phyloP scores from a whole-genome alignment of 2,113 vertebrate genomes.

The Plectropomus leopardus region DNA sequence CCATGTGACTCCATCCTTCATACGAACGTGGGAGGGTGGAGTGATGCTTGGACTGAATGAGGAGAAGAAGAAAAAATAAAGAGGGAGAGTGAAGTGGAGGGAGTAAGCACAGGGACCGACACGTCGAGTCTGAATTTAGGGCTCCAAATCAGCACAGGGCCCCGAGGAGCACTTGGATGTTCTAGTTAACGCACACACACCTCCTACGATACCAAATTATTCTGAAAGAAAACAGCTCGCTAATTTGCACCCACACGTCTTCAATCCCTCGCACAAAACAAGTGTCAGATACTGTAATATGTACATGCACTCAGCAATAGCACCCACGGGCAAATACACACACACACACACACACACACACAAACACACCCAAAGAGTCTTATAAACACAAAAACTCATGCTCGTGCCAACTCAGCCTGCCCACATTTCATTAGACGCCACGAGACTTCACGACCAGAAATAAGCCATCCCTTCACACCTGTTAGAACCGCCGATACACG shows the following conservation, averaged over 20 bases:
- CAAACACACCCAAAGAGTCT: not conserved
- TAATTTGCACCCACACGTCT: constrained; percentile 33
- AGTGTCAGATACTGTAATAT: constrained; percentile 5
- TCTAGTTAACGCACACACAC: constrained; percentile 70
- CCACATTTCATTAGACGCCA: not conserved
- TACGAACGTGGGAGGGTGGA: not conserved
- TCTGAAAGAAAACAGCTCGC: constrained; percentile 31
- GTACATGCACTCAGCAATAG: not conserved
- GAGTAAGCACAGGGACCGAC: constrained; percentile 50
- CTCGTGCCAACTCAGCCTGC: not conserved
- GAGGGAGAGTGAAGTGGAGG: not conserved
- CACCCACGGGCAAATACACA: constrained; percentile 3
- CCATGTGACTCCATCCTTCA: constrained; percentile 45
- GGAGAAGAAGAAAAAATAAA: not conserved
- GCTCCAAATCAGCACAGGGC: constrained; percentile 80
- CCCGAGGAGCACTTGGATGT: constrained; percentile 74
- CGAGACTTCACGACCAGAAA: constrained; percentile 12
- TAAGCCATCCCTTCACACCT: constrained; percentile 32
- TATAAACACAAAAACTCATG: constrained; percentile 3
- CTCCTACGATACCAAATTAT: constrained; percentile 42
- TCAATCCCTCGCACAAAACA: constrained; percentile 5
- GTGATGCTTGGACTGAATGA: constrained; percentile 17
- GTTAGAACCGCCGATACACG: constrained; percentile 35
- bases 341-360: not conserved
- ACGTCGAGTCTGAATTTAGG: constrained; percentile 77